Base-by-base conservation (phyloP, 2,113 vertebrate species). In the Thalassarche chlororhynchos region DNA sequence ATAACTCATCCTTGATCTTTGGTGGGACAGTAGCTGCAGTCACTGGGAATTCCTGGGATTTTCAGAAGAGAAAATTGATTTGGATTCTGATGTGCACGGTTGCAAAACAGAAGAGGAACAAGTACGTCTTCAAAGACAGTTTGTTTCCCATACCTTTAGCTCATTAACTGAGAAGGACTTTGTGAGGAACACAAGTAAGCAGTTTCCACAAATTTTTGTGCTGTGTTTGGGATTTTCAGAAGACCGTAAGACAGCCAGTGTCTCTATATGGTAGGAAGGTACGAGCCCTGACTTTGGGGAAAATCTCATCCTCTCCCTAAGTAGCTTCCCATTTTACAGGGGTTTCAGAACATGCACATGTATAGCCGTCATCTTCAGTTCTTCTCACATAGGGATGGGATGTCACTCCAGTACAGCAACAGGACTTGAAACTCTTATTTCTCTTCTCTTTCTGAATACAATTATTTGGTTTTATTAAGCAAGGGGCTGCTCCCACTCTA, bases 281-380 rank as follows among this genome's bases (percentile, higher is more conserved):
- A 34, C 0, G 0, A 69, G 9, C 6, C 9, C 25, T 31, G 34
- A 66, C 36, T 69, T 64, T 31, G 23, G 3, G 26, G 11, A 76
- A 60, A 76, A 68, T 49, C 8, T 75, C 14, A 12, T 36, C 5
- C 3, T 78, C 38, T 87, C 2, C 70, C 10, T 47, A 25, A 40
- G 36, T 28, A 76, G 12, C 6, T 76, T 76, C 24, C 2, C 7
- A 13, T 61, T 79, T 52, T 84, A 31, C 9, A 29, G 5, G 2
- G 2, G 2, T 54, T 89, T 46, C 60, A 49, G 83, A 93, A 90
- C 40, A 90, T 49, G 21, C 32, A 82, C 2, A 9, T 21, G 18
- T 61, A 47, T 46, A 90, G 64, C 13, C 5, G 7, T 75, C n/a
- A 88, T 79, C 32, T 84, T 57, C 31, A 77, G 10, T 34, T 89